phyloP scores from a whole-genome alignment of 1,140 invertebrate genomes.

The Pomacea maculata region DNA sequence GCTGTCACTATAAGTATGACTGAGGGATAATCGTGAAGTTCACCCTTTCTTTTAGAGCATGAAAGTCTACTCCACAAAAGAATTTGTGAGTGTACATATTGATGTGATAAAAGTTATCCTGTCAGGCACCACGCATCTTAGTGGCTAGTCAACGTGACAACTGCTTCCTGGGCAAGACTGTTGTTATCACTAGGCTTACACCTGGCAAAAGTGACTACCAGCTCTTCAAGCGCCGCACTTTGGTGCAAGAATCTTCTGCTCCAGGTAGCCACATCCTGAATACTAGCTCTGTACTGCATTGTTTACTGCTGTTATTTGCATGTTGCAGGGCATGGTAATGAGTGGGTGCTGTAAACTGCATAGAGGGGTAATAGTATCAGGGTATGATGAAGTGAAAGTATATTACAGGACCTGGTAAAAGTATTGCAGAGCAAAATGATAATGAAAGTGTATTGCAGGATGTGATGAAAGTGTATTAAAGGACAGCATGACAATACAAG shows the following conservation, averaged over 20 bases:
- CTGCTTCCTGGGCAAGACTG: conserved; percentile 24
- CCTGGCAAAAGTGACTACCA: conserved; percentile 23
- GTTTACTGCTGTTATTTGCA: too few species aligned
- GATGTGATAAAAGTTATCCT: not conserved
- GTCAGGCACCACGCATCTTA: conserved; percentile 46
- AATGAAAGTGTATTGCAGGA: too few species aligned
- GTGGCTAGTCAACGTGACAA: conserved; percentile 43
- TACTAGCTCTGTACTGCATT: too few species aligned
- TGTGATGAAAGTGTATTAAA: too few species aligned
- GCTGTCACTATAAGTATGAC: too few species aligned
- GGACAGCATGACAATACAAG: too few species aligned
- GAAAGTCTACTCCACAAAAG: too few species aligned
- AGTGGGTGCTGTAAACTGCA: not conserved
- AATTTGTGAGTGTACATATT: not conserved
- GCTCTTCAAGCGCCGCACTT: conserved; percentile 8
- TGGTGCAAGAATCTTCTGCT: conserved; percentile 26
- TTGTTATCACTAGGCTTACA: conserved; percentile 14
- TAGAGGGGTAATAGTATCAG: not conserved
- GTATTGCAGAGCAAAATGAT: too few species aligned
- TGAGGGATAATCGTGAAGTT: too few species aligned
- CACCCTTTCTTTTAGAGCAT: too few species aligned
- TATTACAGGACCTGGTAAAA: too few species aligned
- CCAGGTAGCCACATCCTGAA: not conserved
- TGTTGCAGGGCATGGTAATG: not conserved
- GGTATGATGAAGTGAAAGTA: too few species aligned